Evolutionary conservation across 2,888 invertebrate genomes (phyloP).

Genomic region (Lordiphosa andalusiaca): DNA sequence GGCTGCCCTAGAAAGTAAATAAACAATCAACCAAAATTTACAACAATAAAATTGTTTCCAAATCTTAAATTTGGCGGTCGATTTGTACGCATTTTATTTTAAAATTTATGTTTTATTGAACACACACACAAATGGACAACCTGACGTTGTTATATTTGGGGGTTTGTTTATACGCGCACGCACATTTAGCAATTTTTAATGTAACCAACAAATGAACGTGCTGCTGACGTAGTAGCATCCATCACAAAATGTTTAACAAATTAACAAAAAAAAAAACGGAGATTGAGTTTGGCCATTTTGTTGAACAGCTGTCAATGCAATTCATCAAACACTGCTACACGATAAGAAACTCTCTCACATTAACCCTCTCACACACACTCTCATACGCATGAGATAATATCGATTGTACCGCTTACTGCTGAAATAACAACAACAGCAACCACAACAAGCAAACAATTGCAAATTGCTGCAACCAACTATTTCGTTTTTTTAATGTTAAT

Average conservation of each 20-base stretch:
- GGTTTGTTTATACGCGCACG: constrained; percentile 64
- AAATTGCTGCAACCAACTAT: constrained; percentile 44
- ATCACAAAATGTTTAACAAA: constrained; percentile 46
- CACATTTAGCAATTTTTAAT: constrained; percentile 61
- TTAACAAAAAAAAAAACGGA: constrained; percentile 9
- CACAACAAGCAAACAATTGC: constrained; percentile 27
- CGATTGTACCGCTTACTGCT: constrained; percentile 24
- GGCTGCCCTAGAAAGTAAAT: constrained; percentile 69
- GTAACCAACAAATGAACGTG: constrained; percentile 46
- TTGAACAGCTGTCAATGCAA: constrained; percentile 34
- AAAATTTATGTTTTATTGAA: constrained; percentile 69
- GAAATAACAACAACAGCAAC: constrained; percentile 4
- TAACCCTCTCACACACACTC: neutral
- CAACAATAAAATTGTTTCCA: constrained; percentile 28
- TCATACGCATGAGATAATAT: constrained; percentile 9
- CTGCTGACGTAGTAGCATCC: constrained; percentile 48
- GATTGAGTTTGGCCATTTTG: constrained; percentile 7
- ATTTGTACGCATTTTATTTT: constrained; percentile 66
- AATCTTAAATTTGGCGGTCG: constrained; percentile 63
- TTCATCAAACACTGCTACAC: constrained; percentile 22
- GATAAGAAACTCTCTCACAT: constrained; percentile 2
- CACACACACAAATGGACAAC: neutral
- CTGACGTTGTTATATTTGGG: constrained; percentile 54
- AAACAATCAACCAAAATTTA: constrained; percentile 48
- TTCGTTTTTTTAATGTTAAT: constrained; percentile 53